Percentiles rank a stretch among this genome's conserved stretches.
Conservation (phyloP, 2,888 invertebrate species). For the Luperina nickerlii region DNA sequence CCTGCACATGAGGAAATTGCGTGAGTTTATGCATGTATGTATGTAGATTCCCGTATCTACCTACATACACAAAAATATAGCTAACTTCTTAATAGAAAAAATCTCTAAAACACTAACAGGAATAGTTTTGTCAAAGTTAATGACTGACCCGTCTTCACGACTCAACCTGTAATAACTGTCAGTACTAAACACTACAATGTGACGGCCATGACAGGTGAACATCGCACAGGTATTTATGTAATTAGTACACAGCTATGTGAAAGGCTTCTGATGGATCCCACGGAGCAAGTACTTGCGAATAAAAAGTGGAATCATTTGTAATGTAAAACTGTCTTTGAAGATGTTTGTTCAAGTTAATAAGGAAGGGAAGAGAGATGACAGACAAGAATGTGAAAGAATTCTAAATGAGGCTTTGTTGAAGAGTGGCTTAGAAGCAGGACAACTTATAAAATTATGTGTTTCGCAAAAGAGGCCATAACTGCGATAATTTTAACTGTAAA, state of each 20-base stretch:
- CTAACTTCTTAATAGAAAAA: background rate
- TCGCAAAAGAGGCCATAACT: background rate
- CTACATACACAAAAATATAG: background rate
- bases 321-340: constrained; percentile 31
- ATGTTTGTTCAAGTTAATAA: constrained; percentile 29
- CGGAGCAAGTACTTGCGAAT: constrained; percentile 27
- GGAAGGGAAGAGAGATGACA: constrained; percentile 24
- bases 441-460: background rate
- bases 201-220: constrained; percentile 30
- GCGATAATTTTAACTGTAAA: background rate
- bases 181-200: constrained; percentile 29
- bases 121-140: background rate
- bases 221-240: constrained; percentile 30
- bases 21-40: background rate
- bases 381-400: constrained; percentile 12
- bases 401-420: background rate
- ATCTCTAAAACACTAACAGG: background rate
- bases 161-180: background rate
- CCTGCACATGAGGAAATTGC: background rate
- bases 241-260: constrained; percentile 56
- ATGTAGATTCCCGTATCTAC: background rate
- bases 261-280: constrained; percentile 41
- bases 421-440: background rate
- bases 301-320: constrained; percentile 44
- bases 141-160: background rate